These are phyloP conservation scores for Diabrotica balteata DNA, from an alignment of 2,888 invertebrate species.

Conservation along the genomic window DNA sequence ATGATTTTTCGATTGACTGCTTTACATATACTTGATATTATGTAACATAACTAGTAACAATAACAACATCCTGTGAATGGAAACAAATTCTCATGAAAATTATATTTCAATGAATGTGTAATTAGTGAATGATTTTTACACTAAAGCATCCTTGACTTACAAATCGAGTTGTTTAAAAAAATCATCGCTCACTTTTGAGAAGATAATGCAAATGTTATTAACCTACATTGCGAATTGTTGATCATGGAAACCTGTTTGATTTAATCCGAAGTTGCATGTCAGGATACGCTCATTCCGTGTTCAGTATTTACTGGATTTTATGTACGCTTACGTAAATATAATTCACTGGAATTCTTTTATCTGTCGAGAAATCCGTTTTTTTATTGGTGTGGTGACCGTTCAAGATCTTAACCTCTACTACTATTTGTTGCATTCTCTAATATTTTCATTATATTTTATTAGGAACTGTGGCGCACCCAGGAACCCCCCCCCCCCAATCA, in stretches of 20 bases:
- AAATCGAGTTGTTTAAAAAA: conserved; percentile 36
- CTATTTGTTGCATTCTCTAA: too few species aligned
- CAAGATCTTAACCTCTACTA: too few species aligned
- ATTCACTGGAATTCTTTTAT: too few species aligned
- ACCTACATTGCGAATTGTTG: conserved; percentile 43
- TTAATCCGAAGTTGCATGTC: conserved; percentile 23
- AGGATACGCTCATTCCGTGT: background rate
- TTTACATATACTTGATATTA: conserved; percentile 37
- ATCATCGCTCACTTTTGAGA: conserved; percentile 34
- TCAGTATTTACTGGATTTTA: too few species aligned
- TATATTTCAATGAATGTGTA: conserved; percentile 39
- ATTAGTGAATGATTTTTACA: conserved; percentile 37
- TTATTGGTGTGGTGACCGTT: too few species aligned
- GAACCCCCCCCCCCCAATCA: too few species aligned
- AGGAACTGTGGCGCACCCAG: too few species aligned
- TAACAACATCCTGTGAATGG: conserved; percentile 47
- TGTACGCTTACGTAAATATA: too few species aligned
- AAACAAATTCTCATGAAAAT: conserved; percentile 46
- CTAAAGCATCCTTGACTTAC: conserved; percentile 40
- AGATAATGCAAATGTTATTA: conserved; percentile 44
- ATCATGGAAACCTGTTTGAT: conserved; percentile 39
- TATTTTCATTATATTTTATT: too few species aligned
- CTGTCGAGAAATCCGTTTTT: too few species aligned
- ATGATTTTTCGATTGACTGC: conserved; percentile 9
- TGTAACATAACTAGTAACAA: conserved; percentile 37